Base-by-base conservation (phyloP, 2,888 invertebrate genomes). In the Tetanocera ferruginea region DNA sequence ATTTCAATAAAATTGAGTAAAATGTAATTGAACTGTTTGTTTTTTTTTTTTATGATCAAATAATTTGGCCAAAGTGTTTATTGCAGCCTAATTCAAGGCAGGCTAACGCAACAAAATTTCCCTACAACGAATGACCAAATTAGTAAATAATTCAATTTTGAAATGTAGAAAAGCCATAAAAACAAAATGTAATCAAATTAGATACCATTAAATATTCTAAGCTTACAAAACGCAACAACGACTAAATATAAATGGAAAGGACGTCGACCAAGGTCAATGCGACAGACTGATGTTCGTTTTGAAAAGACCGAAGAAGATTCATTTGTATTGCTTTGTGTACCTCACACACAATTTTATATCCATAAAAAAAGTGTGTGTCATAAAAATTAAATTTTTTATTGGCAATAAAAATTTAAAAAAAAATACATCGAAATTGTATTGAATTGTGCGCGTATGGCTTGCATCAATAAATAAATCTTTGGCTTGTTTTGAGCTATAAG, bases 341-440 rank as follows among this genome's bases (percentile, higher is more conserved):
- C n/a, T n/a, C n/a, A 9, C 17, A 31, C 8, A 62, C 28, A 62
- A 9, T 62, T 62, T 62, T 62, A 62, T 62, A 28, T 11, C 14
- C 25, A 28, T 28, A 9, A 23, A 9, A 23, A 25, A 62, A 28
- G 43, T 43, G 43, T 43, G 43, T 31, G 60, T 62, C 9, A 28
- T 28, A 11, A 43, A 62, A 62, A 62, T 62, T 25, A 62, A 62
- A 62, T 31, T 62, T 43, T 62, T 62, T 62, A 62, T 28, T 25
- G 60, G 17, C 31, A 14, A 28, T 62, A 62, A 62, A 62, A 62
- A 62, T 62, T 62, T 11, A 9, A 62, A 62, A 62, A 28, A 9
- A 62, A 62, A 62, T 62, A 8, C 28, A 2, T 28, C 17, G 28
- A 62, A 62, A 31, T 62, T 23, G 28, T 62, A 62, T 62, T 25